phyloP scores from a whole-genome alignment of 2,888 invertebrate genomes.

The Sisyra nigra region DNA sequence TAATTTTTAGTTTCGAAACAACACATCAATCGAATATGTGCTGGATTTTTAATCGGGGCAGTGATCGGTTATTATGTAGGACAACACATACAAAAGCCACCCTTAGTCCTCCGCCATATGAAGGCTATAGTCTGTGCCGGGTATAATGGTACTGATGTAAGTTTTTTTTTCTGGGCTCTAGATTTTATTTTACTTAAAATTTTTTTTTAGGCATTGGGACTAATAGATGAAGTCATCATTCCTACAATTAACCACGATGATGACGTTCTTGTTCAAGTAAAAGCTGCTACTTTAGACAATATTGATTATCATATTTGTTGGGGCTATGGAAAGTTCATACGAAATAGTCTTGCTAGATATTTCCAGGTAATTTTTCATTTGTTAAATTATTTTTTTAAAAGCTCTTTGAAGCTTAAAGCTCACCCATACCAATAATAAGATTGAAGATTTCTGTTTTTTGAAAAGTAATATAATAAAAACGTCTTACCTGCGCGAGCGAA shows the following conservation, averaged over 20 bases:
- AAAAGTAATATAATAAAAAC: too few relatives aligned
- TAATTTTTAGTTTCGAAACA: constrained; percentile 19
- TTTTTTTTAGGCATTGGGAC: constrained; percentile 29
- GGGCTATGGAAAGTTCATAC: constrained; percentile 31
- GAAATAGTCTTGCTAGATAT: constrained; percentile 19
- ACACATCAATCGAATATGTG: constrained; percentile 22
- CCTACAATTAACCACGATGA: constrained; percentile 33
- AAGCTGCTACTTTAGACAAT: constrained; percentile 39
- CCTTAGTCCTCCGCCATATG: constrained; percentile 21
- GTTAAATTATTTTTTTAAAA: not conserved
- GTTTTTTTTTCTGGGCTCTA: constrained; percentile 10
- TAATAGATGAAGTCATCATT: constrained; percentile 34
- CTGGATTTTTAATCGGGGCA: constrained; percentile 24
- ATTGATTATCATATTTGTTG: constrained; percentile 39
- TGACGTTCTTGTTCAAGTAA: constrained; percentile 41
- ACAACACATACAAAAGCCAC: constrained; percentile 16
- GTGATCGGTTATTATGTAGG: constrained; percentile 23
- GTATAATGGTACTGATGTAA: constrained; percentile 25
- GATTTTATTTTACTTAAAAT: not conserved
- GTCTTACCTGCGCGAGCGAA: too few relatives aligned
- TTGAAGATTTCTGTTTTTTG: too few relatives aligned
- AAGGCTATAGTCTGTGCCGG: constrained; percentile 25
- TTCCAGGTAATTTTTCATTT: constrained; percentile 17
- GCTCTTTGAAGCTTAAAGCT: not conserved
- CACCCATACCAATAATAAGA: too few relatives aligned